Evolutionary conservation across 2,113 vertebrate species (phyloP).

Genomic region (Lepisosteus osseus): DNA sequence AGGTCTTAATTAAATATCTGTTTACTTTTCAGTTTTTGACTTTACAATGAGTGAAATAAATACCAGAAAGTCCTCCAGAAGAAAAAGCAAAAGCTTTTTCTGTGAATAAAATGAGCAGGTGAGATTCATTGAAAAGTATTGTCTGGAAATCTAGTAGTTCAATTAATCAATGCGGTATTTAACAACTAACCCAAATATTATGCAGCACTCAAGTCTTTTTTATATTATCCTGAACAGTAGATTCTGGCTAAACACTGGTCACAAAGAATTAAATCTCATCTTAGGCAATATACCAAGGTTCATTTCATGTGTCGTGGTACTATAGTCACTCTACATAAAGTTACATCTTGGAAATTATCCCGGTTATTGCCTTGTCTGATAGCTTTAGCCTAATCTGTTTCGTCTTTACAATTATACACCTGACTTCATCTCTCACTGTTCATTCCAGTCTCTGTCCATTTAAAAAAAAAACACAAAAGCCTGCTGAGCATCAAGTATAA

Average conservation of each 20-base stretch:
- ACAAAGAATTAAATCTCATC: neutral
- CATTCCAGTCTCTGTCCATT: neutral
- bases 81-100: no score
- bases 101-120: no score
- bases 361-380: slow-evolving; percentile 12
- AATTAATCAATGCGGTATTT: no score
- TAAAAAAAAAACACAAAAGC: slow-evolving; percentile 5
- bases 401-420: slow-evolving; percentile 19
- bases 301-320: slow-evolving; percentile 12
- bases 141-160: no score
- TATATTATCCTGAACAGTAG: neutral
- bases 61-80: no score
- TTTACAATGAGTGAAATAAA: neutral
- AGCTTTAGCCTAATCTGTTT: slow-evolving; percentile 16
- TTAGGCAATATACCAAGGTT: slow-evolving; percentile 1
- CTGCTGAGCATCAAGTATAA: neutral
- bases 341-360: slow-evolving; percentile 7
- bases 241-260: neutral
- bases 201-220: neutral
- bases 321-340: slow-evolving; percentile 14
- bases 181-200: no score
- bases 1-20: slow-evolving; percentile 19
- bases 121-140: no score
- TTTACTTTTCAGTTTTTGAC: slow-evolving; percentile 1
- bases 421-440: slow-evolving; percentile 9